Percentiles rank a stretch among this genome's conserved stretches.
These are phyloP conservation scores for Parnassius orleans DNA, from an alignment of 2,888 invertebrate species.

Conservation along the genomic window DNA sequence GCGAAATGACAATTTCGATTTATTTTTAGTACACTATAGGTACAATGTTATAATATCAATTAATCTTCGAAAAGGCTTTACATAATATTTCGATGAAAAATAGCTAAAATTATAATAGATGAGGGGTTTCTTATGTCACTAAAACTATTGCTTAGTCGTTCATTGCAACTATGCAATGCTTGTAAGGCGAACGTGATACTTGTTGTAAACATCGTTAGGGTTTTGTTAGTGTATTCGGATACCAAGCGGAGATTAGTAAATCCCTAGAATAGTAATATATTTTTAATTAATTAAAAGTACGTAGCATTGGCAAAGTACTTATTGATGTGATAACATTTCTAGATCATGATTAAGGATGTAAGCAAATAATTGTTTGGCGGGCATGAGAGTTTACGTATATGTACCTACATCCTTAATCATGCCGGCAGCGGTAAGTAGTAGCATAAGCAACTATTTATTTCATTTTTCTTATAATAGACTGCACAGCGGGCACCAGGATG, in stretches of 20 bases:
- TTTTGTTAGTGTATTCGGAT: constrained; percentile 48
- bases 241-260: constrained; percentile 28
- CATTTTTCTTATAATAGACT: constrained; percentile 10
- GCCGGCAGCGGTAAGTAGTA: too few species aligned
- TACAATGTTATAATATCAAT: too few species aligned
- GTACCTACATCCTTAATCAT: too few species aligned
- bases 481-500: constrained; percentile 10
- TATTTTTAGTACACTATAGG: background rate
- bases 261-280: constrained; percentile 32
- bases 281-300: constrained; percentile 28
- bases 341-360: too few species aligned
- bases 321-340: too few species aligned
- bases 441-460: background rate
- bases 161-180: constrained; percentile 44
- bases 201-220: constrained; percentile 67
- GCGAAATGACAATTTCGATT: background rate
- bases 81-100: background rate
- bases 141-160: constrained; percentile 39
- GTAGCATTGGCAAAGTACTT: too few species aligned
- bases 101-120: constrained; percentile 3
- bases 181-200: constrained; percentile 60
- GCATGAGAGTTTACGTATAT: too few species aligned
- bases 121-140: constrained; percentile 23
- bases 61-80: background rate
- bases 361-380: too few species aligned